phyloP scores from a whole-genome alignment of 2,113 vertebrate genomes.

The Tragelaphus strepsiceros region DNA sequence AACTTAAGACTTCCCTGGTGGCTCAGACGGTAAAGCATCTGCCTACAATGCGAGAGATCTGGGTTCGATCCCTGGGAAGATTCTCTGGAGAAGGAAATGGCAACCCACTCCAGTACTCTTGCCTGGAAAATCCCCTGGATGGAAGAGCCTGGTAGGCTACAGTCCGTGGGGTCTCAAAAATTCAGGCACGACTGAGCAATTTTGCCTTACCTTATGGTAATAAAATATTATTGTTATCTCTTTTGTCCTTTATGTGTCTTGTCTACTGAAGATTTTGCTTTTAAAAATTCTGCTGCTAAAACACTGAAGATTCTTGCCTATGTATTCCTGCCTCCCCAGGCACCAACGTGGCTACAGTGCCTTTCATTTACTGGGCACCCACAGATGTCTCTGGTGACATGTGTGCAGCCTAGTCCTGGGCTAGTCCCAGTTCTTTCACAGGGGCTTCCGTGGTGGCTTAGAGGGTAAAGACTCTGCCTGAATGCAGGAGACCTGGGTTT shows the following conservation, averaged over 20 bases:
- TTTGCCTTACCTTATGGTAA: neutral
- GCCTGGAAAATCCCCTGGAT: too few species aligned
- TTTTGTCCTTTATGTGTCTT: neutral
- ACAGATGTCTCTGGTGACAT: neutral
- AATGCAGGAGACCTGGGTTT: neutral
- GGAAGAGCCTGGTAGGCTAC: too few species aligned
- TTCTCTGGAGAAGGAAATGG: too few species aligned
- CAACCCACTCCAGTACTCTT: too few species aligned
- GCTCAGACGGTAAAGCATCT: too few species aligned
- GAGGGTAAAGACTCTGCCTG: neutral
- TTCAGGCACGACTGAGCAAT: too few species aligned
- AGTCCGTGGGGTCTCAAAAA: too few species aligned
- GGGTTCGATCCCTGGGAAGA: too few species aligned
- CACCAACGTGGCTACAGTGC: rapidly evolving
- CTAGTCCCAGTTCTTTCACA: neutral
- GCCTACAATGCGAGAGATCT: too few species aligned
- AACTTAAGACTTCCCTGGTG: too few species aligned
- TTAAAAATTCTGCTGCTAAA: neutral
- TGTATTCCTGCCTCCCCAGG: neutral
- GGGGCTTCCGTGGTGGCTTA: neutral
- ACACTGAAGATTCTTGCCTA: neutral
- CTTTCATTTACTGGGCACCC: neutral
- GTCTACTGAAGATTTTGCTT: neutral
- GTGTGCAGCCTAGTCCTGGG: neutral
- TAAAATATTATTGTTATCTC: neutral